phyloP scores from a whole-genome alignment of 2,888 invertebrate species.

The Anagyrus pseudococci region DNA sequence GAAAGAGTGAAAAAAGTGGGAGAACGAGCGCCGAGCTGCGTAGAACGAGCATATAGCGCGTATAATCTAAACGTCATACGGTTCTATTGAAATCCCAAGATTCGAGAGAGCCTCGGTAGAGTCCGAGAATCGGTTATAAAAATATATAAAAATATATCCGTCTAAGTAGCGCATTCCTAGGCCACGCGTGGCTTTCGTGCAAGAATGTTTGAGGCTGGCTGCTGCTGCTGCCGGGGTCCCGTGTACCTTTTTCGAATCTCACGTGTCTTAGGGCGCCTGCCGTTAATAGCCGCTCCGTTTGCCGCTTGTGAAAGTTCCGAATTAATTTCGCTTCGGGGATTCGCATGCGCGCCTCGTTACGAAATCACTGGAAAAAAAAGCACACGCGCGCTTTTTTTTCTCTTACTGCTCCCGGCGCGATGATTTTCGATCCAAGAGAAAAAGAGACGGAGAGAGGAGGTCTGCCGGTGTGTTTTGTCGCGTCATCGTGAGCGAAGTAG shows the following conservation, averaged over 20 bases:
- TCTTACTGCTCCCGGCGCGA: slow-evolving; percentile 1
- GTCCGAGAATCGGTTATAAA: not conserved
- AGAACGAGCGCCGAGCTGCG: too few species aligned
- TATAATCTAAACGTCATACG: too few species aligned
- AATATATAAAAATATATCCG: slow-evolving; percentile 8
- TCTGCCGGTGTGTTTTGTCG: too few species aligned
- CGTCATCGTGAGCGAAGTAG: too few species aligned
- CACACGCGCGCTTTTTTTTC: slow-evolving; percentile 6
- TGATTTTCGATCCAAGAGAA: too few species aligned
- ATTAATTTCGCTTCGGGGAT: slow-evolving; percentile 21
- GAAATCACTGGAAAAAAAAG: slow-evolving; percentile 14
- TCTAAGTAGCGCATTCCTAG: slow-evolving; percentile 28
- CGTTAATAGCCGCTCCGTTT: slow-evolving; percentile 4
- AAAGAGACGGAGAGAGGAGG: too few species aligned
- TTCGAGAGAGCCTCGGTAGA: not conserved
- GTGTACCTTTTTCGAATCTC: slow-evolving; percentile 12
- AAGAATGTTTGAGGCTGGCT: slow-evolving; percentile 18
- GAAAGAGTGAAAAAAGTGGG: too few species aligned
- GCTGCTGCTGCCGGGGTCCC: too few species aligned
- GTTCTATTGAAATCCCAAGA: slow-evolving; percentile 20
- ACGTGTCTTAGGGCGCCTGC: not conserved
- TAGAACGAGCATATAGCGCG: too few species aligned
- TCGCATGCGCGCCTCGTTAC: slow-evolving; percentile 9
- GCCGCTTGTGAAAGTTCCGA: slow-evolving; percentile 18
- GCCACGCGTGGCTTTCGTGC: slow-evolving; percentile 22